Base-by-base conservation (phyloP, 2,888 invertebrate species). In the Mellilla xanthometata region DNA sequence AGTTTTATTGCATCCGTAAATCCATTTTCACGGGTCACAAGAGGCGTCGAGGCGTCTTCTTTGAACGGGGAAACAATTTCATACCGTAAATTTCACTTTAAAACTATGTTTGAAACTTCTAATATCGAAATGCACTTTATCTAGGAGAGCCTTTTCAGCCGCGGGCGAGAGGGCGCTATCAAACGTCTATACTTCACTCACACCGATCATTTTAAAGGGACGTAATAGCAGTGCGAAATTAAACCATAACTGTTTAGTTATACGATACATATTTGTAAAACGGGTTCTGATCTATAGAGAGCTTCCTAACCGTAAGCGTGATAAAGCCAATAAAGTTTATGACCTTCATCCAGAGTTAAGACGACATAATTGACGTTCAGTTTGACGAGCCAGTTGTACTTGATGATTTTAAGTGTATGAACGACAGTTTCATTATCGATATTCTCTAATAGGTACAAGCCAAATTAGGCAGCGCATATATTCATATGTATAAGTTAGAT, bases 101-200 rank as follows among this genome's bases (percentile, higher is more conserved):
- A 79, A 83, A 84, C 74, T 69, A 71, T 76, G 78, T 79, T 79
- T 72, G 57, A 76, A 84, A 84, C 74, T 84, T 85, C 80, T 85
- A 83, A 86, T 86, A 85, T 83, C 78, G 82, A 85, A 85, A 86
- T 87, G 85, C 86, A 86, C 84, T 86, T 82, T 85, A 83, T 85
- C 81, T 81, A 76, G 72, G 72, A 81, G 72, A 81, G 75, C 68
- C 58, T 78, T n/a, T 71, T 68, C 61, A 73, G 81, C 85, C 74
- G 60, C 54, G 70, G 72, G 80, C 81, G 65, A 67, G 76, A 79
- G 81, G 81, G 82, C 64, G 77, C 78, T 82, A 82, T 82, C 83
- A 85, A 85, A 83, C 68, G 56, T 69, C 71, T 70, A 72, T 68
- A 59, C 65, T 58, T 48, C 64, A 57, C 62, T 60, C 52, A 38